phyloP scores from a whole-genome alignment of 2,797 vertebrate species.

The Mionectes olivaceus region DNA sequence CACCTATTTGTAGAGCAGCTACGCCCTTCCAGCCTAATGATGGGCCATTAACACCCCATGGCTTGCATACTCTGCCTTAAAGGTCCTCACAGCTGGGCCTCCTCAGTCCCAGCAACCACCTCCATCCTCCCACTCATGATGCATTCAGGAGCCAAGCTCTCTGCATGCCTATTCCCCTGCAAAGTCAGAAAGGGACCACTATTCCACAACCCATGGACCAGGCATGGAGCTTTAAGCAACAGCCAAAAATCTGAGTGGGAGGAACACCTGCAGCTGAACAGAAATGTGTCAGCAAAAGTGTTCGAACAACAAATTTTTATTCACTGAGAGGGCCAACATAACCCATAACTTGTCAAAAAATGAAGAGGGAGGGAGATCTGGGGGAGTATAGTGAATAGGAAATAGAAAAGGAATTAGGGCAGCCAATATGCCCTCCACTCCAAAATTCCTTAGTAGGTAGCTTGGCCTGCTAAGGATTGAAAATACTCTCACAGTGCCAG shows the following conservation, averaged over 20 bases:
- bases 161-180: slow-evolving; percentile 13
- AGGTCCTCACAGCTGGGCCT: slow-evolving; percentile 43
- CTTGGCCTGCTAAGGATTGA: background rate
- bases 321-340: background rate
- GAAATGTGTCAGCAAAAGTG: slow-evolving; percentile 13
- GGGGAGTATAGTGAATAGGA: background rate
- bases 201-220: background rate
- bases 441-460: background rate
- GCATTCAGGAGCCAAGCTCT: slow-evolving; percentile 23
- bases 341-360: background rate
- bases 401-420: background rate
- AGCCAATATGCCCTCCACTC: background rate
- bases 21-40: background rate
- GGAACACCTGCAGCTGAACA: slow-evolving; percentile 46
- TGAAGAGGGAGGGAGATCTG: background rate
- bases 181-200: slow-evolving; percentile 21
- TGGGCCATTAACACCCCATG: slow-evolving; percentile 24
- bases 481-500: background rate
- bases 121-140: slow-evolving; percentile 1
- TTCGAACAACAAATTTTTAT: background rate
- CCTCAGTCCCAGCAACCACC: background rate
- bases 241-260: slow-evolving; percentile 43
- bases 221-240: background rate
- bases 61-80: background rate
- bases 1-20: slow-evolving; percentile 20